phyloP scores from a whole-genome alignment of 2,797 vertebrate species.

The Sciaenops ocellatus region DNA sequence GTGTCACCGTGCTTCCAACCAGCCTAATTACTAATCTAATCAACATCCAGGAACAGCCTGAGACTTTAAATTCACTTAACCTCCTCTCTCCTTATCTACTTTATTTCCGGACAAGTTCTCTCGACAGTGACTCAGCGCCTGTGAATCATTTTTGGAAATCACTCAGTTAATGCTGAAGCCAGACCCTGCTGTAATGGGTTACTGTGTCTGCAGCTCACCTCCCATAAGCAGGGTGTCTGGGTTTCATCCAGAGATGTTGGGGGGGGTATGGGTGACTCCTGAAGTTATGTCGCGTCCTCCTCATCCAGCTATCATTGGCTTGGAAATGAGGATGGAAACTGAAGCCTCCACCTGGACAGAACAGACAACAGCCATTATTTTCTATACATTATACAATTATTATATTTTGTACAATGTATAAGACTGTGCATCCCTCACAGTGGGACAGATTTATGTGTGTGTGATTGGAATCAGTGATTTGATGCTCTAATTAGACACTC shows the following conservation, averaged over 20 bases:
- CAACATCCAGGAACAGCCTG: background rate
- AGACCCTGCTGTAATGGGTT: background rate
- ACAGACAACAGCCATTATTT: background rate
- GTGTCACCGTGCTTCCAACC: background rate
- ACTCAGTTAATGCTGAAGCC: background rate
- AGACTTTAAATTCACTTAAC: background rate
- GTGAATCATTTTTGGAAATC: constrained; percentile 2
- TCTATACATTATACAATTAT: too few relatives aligned
- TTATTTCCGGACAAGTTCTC: constrained; percentile 7
- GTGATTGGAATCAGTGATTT: too few relatives aligned
- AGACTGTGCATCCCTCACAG: too few relatives aligned
- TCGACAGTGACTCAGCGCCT: background rate
- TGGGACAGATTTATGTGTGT: too few relatives aligned
- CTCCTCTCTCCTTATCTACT: background rate
- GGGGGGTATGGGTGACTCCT: constrained; percentile 14
- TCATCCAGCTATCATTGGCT: background rate
- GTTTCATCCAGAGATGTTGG: background rate
- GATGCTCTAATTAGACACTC: too few relatives aligned
- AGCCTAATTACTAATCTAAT: constrained; percentile 5
- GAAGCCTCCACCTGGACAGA: constrained; percentile 2
- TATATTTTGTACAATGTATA: too few relatives aligned
- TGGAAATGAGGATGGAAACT: background rate
- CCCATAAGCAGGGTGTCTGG: background rate
- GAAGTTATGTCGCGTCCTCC: background rate
- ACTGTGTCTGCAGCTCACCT: constrained; percentile 27